Conservation (phyloP, 2,797 vertebrate species). For the Thaleichthys pacificus region DNA sequence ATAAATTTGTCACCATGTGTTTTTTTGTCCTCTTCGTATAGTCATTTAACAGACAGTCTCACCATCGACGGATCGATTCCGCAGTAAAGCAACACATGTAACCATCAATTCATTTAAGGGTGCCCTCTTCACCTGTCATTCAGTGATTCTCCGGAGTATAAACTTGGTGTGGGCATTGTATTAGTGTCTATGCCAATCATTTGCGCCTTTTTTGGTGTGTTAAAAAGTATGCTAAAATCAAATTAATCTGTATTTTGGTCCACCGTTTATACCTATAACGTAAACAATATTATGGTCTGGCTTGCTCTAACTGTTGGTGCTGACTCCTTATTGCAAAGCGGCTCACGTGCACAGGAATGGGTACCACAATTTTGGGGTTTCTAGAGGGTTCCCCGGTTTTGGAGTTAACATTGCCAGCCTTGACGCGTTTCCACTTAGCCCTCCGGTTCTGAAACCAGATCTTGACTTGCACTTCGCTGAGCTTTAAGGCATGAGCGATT, state of each 20-base stretch:
- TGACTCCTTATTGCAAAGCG: constrained; percentile 97
- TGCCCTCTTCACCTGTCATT: constrained; percentile 10
- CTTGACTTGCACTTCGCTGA: constrained; percentile 98
- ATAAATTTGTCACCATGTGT: constrained; percentile 62
- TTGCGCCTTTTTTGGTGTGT: neutral
- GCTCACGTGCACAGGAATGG: constrained; percentile 97
- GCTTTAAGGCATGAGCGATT: constrained; percentile 96
- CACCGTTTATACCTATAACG: constrained; percentile 21
- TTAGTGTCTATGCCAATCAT: neutral
- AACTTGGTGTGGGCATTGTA: neutral
- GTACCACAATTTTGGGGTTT: constrained; percentile 98
- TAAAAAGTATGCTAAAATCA: constrained; percentile 3
- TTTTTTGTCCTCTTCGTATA: constrained; percentile 8
- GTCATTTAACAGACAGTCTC: constrained; percentile 22
- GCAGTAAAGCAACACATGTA: constrained; percentile 24
- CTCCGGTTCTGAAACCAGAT: constrained; percentile 99
- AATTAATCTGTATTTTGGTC: constrained; percentile 39
- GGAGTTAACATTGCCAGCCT: constrained; percentile 96
- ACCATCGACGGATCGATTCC: constrained; percentile 19
- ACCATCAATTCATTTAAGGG: constrained; percentile 19
- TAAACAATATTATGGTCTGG: constrained; percentile 75
- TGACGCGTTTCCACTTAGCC: constrained; percentile 98
- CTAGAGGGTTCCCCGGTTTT: constrained; percentile 95
- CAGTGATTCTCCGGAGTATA: constrained; percentile 19
- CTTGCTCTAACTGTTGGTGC: constrained; percentile 97